phyloP scores from a whole-genome alignment of 2,797 vertebrate species.

The Platyrinchus mystaceus region DNA sequence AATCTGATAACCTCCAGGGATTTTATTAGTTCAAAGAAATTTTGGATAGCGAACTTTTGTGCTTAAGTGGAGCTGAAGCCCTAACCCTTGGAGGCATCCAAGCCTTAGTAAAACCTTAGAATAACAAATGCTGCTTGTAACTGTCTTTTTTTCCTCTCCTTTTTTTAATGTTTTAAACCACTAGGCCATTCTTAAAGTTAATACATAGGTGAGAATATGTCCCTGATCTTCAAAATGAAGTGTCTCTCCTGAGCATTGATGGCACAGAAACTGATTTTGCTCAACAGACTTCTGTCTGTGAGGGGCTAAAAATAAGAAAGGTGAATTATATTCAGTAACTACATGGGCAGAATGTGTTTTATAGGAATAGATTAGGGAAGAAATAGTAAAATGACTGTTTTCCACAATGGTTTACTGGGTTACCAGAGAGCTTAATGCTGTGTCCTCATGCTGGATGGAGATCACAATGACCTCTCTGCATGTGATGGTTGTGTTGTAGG shows the following conservation, averaged over 20 bases:
- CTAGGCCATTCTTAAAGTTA: neutral
- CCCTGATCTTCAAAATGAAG: conserved; percentile 6
- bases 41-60: conserved; percentile 34
- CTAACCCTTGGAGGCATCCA: conserved; percentile 43
- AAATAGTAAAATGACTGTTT: neutral
- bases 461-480: neutral
- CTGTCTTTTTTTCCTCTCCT: neutral
- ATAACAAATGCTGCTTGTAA: conserved; percentile 34
- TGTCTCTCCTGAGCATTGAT: neutral
- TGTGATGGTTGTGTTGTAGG: neutral
- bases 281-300: neutral
- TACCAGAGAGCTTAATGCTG: neutral
- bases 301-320: neutral
- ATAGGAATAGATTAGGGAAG: neutral
- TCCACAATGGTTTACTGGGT: neutral
- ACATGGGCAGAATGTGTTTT: neutral
- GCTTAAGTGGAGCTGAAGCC: conserved; percentile 38
- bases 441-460: neutral
- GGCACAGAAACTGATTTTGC: neutral
- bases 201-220: neutral
- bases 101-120: conserved; percentile 25
- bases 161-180: neutral
- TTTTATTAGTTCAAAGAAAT: conserved; percentile 55
- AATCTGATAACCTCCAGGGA: conserved; percentile 65
- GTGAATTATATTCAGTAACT: neutral